phyloP scores from a whole-genome alignment of 1,140 invertebrate genomes.

The Amphibalanus amphitrite region DNA sequence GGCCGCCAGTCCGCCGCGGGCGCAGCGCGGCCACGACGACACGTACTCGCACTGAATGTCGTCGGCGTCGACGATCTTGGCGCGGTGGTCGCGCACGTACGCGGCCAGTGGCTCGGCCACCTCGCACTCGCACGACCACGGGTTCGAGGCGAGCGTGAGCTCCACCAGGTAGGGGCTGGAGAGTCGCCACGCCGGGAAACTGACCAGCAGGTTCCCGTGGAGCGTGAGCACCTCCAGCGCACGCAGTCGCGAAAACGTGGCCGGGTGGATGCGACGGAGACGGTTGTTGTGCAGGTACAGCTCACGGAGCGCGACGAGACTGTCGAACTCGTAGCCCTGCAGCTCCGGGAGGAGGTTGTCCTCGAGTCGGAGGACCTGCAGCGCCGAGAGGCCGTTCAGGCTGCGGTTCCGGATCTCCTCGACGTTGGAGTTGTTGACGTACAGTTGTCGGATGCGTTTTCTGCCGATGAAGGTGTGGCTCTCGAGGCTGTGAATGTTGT shows the following conservation, averaged over 20 bases:
- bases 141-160: slow-evolving; percentile 26
- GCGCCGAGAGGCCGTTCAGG: slow-evolving; percentile 62
- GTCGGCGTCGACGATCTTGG: slow-evolving; percentile 42
- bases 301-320: slow-evolving; percentile 48
- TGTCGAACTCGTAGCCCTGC: slow-evolving; percentile 63
- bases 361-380: slow-evolving; percentile 51
- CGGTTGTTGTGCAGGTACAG: slow-evolving; percentile 74
- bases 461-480: slow-evolving; percentile 80
- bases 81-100: slow-evolving; percentile 32
- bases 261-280: slow-evolving; percentile 63
- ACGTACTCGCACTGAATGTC: slow-evolving; percentile 37
- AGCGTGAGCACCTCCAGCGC: slow-evolving; percentile 63
- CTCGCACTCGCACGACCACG: slow-evolving; percentile 31
- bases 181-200: slow-evolving; percentile 40
- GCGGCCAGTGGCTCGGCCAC: slow-evolving; percentile 23
- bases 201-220: slow-evolving; percentile 62
- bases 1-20: background rate
- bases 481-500: slow-evolving; percentile 64
- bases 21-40: background rate
- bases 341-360: slow-evolving; percentile 62
- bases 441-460: slow-evolving; percentile 67
- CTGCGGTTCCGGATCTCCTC: slow-evolving; percentile 67
- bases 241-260: slow-evolving; percentile 60
- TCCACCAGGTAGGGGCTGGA: slow-evolving; percentile 25
- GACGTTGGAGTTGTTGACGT: slow-evolving; percentile 73